Base-by-base conservation (phyloP, 2,797 vertebrate genomes). In the Chrysolophus pictus region DNA sequence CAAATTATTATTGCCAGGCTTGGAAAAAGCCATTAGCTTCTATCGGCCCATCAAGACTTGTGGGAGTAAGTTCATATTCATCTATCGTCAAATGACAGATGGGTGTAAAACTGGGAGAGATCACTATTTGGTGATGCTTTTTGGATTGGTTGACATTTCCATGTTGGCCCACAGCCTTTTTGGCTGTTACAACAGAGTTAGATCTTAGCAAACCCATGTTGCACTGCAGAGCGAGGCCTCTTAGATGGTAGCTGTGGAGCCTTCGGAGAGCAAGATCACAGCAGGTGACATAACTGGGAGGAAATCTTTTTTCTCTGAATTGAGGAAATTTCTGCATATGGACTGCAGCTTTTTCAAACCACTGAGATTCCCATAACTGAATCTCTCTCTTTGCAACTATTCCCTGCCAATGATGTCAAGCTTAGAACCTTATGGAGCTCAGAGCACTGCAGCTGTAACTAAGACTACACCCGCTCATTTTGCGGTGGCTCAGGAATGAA, bases 331-430 rank as follows among this genome's bases (percentile, higher is more conserved):
- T 87, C 58, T 75, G 62, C 39, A 51, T 63, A 69, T 5, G 19
- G 41, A 72, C 28, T 69, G 41, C 46, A 89, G 79, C 29, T 88
- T 75, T 78, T 81, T 56, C 70, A 93, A 86, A 63, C 4, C 18
- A 37, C 24, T 39, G 24, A 19, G 29, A 21, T 39, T 84, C 37
- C 58, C 26, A n/a, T 13, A 35, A 35, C 18, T 59, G 63, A n/a
- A 88, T 87, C 74, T 82, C 42, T 84, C 14, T 9, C 14, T 87
- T 44, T 75, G 23, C 51, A 88, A 16, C 51, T 67, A 28, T 11
- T 78, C 29, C 42, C 63, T 53, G n/a, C 51, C 62, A 81, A 7
- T 2, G 1, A 31, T 24, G n/a, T 68, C 44, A 88, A 60, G 51
- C n/a, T 87, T 59, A 78, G 67, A 46, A 91, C 7, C 37, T 91